These are phyloP conservation scores for Sebastes glaucus DNA, from an alignment of 2,797 vertebrate genomes.

Conservation along the genomic window DNA sequence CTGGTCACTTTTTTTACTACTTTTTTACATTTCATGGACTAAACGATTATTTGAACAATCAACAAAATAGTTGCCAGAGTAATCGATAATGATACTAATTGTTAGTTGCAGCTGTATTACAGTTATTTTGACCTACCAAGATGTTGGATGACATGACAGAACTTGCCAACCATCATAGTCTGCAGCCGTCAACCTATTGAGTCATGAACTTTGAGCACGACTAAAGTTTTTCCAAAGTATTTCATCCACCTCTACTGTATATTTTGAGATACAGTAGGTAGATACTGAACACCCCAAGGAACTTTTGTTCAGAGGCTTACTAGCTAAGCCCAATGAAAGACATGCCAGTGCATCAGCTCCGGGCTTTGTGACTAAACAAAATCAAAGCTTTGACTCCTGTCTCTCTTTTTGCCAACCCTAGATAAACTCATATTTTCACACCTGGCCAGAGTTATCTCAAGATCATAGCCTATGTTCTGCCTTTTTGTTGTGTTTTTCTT, in stretches of 20 bases:
- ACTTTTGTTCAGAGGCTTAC: slow-evolving; percentile 20
- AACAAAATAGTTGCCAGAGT: not conserved
- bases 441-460: slow-evolving; percentile 4
- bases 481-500: not conserved
- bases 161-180: not conserved
- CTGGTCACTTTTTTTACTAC: not conserved
- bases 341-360: slow-evolving; percentile 38
- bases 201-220: not conserved
- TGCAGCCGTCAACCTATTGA: not conserved
- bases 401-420: slow-evolving; percentile 18
- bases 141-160: not conserved
- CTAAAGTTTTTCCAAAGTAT: slow-evolving; percentile 17
- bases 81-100: not conserved
- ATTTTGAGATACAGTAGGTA: slow-evolving; percentile 22
- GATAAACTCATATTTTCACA: slow-evolving; percentile 19
- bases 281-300: slow-evolving; percentile 36
- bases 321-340: slow-evolving; percentile 17
- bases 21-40: not conserved
- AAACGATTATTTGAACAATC: not conserved
- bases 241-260: not conserved
- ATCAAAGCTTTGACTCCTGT: slow-evolving; percentile 27
- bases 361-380: slow-evolving; percentile 40
- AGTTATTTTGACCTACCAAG: not conserved
- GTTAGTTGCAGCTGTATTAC: not conserved
- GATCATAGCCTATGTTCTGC: slow-evolving; percentile 1